Conservation (phyloP, 2,888 invertebrate genomes). For the Tubulanus polymorphus region DNA sequence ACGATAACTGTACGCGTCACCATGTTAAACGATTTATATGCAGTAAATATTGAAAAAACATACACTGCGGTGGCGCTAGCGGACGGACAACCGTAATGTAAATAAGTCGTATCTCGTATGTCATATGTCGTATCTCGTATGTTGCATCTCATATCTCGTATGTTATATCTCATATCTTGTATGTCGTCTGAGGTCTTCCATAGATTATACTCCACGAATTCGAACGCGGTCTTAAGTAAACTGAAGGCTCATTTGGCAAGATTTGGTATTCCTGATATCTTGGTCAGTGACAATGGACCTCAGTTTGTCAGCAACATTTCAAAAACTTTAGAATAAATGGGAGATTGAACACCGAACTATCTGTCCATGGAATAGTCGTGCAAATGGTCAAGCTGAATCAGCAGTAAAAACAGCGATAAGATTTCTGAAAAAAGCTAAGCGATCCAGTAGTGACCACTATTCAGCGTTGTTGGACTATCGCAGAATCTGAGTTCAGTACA, state of each 20-base stretch:
- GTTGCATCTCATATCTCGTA: too few species aligned
- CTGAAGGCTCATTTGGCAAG: background rate
- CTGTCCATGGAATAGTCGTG: background rate
- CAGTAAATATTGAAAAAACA: too few species aligned
- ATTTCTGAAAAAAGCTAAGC: background rate
- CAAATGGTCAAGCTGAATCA: constrained; percentile 9
- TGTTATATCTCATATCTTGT: too few species aligned
- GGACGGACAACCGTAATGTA: too few species aligned
- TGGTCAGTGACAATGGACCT: constrained; percentile 4
- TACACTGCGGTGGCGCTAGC: too few species aligned
- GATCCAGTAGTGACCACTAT: background rate
- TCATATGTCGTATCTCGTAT: too few species aligned
- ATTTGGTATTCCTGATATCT: constrained; percentile 3
- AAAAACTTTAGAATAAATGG: background rate
- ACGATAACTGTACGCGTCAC: too few species aligned
- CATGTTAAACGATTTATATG: too few species aligned
- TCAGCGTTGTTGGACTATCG: background rate
- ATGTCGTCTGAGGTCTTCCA: too few species aligned
- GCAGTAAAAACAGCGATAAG: constrained; percentile 5
- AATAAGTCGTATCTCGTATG: too few species aligned
- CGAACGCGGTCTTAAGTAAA: background rate
- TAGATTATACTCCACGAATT: background rate
- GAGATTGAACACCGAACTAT: constrained; percentile 1
- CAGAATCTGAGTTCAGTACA: constrained; percentile 4
- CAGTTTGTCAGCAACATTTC: background rate